Evolutionary conservation across 2,888 invertebrate genomes (phyloP), one percentile per base, ranked within the genome.

Genomic region (Nomada ferruginata): DNA sequence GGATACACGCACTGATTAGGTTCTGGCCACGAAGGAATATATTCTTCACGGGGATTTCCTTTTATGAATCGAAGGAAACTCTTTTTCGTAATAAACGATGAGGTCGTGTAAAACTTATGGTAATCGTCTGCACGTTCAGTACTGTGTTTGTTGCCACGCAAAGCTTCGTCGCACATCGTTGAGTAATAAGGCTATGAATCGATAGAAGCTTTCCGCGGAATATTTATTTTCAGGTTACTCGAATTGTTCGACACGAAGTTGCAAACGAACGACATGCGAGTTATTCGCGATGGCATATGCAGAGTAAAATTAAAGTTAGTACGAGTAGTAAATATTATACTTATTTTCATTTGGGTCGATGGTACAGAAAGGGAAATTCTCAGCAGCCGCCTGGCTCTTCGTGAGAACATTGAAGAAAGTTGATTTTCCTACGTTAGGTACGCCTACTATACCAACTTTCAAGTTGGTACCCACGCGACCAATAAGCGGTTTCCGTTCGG

Each of bases 261-360:
- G 20, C 4, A 5, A 53, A 80, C 81, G 80, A 76, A 60, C 26
- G 81, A 76, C 64, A 23, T 1, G 44, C 59, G 29, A 23, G 61
- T 66, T 23, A 23, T 18, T 2, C 13, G 9, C 11, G 3, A 44
- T n/a, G 2, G 26, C 4, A 26, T 13, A 23, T 26, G 57, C 57
- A 57, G 4, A 26, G 20, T 9, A 20, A 2, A 20, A 53, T 20
- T 9, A 20, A 3, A 23, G 20, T 11, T 26, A 26, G 57, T 26
- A 57, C 26, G 26, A 57, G 4, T 23, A 23, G 11, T 11, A 26
- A 57, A 57, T 57, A 26, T 26, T 57, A 96, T 97, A 98, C 98
- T 98, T 98, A 98, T 98, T 99, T 96, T 99, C 99, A 97, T 99
- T 99, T 65, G 99, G 99, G 95, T 99, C 99, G 94, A 99, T 99